Conservation (phyloP, 2,113 vertebrate species). For the Zeus faber region DNA sequence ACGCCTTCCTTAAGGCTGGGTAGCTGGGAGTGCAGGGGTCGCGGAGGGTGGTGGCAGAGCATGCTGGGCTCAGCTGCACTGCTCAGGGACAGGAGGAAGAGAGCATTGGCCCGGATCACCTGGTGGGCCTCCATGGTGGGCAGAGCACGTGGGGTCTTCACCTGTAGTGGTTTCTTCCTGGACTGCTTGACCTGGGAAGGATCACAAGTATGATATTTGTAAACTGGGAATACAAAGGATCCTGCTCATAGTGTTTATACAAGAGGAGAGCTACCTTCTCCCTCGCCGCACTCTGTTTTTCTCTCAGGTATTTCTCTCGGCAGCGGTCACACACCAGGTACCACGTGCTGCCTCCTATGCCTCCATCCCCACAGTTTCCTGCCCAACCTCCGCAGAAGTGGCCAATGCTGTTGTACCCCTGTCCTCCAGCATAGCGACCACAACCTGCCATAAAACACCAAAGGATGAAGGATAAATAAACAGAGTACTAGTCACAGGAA, state of each 20-base stretch:
- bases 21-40: constrained; percentile 89
- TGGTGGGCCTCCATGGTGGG: constrained; percentile 99
- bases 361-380: constrained; percentile 96
- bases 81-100: constrained; percentile 94
- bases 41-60: constrained; percentile 90
- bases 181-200: constrained; percentile 89
- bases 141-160: constrained; percentile 93
- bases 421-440: constrained; percentile 95
- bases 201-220: no score
- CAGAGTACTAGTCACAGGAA: not conserved
- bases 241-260: not conserved
- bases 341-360: constrained; percentile 98
- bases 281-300: constrained; percentile 94
- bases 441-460: constrained; percentile 76
- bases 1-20: constrained; percentile 96
- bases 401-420: constrained; percentile 98
- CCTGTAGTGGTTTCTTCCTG: constrained; percentile 93
- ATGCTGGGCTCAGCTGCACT: constrained; percentile 94
- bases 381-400: constrained; percentile 99
- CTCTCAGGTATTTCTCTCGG: constrained; percentile 95
- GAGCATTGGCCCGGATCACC: constrained; percentile 94
- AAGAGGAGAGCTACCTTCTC: constrained; percentile 83
- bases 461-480: not conserved
- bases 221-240: no score
- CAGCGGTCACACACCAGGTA: constrained; percentile 97